phyloP scores from a whole-genome alignment of 2,888 invertebrate species.

The Therioaphis trifolii region DNA sequence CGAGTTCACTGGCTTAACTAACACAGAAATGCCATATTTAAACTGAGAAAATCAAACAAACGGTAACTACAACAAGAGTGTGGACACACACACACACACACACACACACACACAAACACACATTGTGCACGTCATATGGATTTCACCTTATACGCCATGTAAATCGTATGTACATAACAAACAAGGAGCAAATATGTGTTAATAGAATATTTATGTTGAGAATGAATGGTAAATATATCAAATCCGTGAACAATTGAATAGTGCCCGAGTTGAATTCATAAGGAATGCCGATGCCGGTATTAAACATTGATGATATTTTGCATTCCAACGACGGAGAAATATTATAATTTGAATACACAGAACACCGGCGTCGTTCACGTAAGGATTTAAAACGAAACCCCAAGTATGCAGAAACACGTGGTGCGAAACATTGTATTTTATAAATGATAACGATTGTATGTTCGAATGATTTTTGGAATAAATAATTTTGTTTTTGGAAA shows the following conservation, averaged over 20 bases:
- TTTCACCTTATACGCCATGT: slow-evolving; percentile 13
- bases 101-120: too few relatives aligned
- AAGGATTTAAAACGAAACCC: background rate
- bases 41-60: background rate
- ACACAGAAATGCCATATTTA: background rate
- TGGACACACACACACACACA: background rate
- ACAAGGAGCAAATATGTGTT: slow-evolving; percentile 6
- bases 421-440: too few relatives aligned
- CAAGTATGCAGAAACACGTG: too few relatives aligned
- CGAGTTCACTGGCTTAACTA: background rate
- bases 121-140: background rate
- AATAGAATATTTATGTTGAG: slow-evolving; percentile 9
- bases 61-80: background rate
- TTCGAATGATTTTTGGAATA: too few relatives aligned
- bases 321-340: background rate
- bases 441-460: too few relatives aligned
- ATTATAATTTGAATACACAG: background rate
- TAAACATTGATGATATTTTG: background rate
- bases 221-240: background rate
- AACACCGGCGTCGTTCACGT: background rate
- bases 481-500: too few relatives aligned
- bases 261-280: background rate
- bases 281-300: background rate
- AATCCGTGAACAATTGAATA: background rate
- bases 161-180: slow-evolving; percentile 19